These are phyloP conservation scores for Temnothorax ravouxi DNA, from an alignment of 2,888 invertebrate genomes.

Conservation along the genomic window DNA sequence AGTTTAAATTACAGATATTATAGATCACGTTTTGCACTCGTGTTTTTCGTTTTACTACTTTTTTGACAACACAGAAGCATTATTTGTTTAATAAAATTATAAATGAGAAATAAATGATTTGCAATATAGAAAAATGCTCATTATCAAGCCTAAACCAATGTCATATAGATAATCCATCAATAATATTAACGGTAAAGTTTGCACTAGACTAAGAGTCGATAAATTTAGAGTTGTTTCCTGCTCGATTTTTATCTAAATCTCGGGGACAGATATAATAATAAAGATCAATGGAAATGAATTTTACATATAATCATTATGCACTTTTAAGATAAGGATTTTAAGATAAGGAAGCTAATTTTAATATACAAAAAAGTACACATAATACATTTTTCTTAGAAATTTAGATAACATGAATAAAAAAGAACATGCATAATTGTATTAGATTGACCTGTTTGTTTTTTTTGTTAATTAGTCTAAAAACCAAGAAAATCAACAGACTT, in stretches of 20 bases:
- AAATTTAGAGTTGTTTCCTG: conserved; percentile 55
- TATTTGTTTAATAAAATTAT: too few relatives aligned
- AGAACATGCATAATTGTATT: background rate
- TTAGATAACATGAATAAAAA: background rate
- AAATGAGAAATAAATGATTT: too few relatives aligned
- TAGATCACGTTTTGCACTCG: too few relatives aligned
- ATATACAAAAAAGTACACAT: background rate
- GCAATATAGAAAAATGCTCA: too few relatives aligned
- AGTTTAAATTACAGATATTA: too few relatives aligned
- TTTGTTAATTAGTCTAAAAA: background rate
- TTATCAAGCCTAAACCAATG: too few relatives aligned
- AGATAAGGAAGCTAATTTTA: background rate
- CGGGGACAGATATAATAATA: background rate
- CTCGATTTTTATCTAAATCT: background rate
- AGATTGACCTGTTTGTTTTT: background rate
- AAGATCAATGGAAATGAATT: background rate
- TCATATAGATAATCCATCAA: background rate
- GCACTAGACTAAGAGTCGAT: conserved; percentile 38
- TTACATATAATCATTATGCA: background rate
- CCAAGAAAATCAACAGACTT: background rate
- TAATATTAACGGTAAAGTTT: background rate
- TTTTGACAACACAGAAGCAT: too few relatives aligned
- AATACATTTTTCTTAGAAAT: background rate
- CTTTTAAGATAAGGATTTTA: background rate
- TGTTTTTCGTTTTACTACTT: too few relatives aligned